phyloP scores from a whole-genome alignment of 2,113 vertebrate species.

The Forbesichthys agassizii region DNA sequence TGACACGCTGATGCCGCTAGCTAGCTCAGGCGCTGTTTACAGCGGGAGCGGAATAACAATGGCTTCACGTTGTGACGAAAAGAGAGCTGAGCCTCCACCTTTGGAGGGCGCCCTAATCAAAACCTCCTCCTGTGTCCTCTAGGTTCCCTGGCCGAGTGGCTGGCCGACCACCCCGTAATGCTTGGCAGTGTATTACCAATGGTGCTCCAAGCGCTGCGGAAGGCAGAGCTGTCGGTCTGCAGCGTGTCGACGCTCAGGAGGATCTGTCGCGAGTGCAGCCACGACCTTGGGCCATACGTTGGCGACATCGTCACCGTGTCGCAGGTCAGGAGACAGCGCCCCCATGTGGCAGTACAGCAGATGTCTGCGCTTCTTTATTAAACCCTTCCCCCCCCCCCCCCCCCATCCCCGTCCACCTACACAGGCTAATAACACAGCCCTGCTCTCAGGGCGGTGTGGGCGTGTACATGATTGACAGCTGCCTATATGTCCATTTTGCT shows the following conservation, averaged over 20 bases:
- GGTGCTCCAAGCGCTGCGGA: conserved; percentile 89
- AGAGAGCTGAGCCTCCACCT: too few species aligned
- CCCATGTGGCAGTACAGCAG: neutral
- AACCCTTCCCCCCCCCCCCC: too few species aligned
- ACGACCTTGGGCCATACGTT: conserved; percentile 86
- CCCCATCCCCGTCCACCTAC: too few species aligned
- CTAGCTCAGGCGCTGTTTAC: too few species aligned
- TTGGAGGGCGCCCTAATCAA: neutral
- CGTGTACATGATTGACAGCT: too few species aligned
- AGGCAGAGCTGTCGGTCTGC: conserved; percentile 92
- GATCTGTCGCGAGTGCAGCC: conserved; percentile 95
- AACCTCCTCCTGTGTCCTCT: neutral
- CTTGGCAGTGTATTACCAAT: conserved; percentile 89
- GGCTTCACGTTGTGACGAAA: too few species aligned
- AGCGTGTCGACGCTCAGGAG: conserved; percentile 96
- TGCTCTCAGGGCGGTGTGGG: too few species aligned
- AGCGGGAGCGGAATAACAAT: too few species aligned
- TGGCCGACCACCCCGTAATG: conserved; percentile 96
- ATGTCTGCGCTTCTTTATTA: neutral
- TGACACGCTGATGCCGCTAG: too few species aligned
- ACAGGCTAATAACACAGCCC: too few species aligned
- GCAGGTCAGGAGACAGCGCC: conserved; percentile 78
- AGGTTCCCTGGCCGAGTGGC: conserved; percentile 96
- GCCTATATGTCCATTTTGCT: too few species aligned
- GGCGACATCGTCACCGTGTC: conserved; percentile 91